Evolutionary conservation across 2,888 invertebrate species (phyloP).

Genomic region (Trisateles emortualis): DNA sequence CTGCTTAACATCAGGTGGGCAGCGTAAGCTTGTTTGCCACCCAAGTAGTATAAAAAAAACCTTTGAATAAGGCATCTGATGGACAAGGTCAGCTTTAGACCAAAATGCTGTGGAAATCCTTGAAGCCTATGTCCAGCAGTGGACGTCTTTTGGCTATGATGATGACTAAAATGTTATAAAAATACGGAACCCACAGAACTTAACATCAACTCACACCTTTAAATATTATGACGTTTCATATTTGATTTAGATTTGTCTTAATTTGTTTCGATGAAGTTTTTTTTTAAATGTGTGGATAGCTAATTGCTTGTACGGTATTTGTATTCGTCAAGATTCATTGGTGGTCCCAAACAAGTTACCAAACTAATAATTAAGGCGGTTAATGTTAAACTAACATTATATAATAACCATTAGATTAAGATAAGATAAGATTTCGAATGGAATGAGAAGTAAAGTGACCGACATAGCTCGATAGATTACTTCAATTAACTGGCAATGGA

Average conservation of each 20-base stretch:
- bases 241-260: conserved; percentile 36
- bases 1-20: too few relatives aligned
- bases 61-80: too few relatives aligned
- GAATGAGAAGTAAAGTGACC: too few relatives aligned
- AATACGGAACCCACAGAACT: neutral
- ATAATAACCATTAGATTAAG: conserved; percentile 11
- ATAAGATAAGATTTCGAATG: too few relatives aligned
- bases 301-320: conserved; percentile 36
- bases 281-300: conserved; percentile 25
- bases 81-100: too few relatives aligned
- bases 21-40: too few relatives aligned
- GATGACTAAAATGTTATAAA: neutral
- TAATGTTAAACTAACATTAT: conserved; percentile 10
- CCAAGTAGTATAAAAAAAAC: too few relatives aligned
- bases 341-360: conserved; percentile 34
- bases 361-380: conserved; percentile 14
- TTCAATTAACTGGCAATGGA: too few relatives aligned
- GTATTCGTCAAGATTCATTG: conserved; percentile 30
- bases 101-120: too few relatives aligned
- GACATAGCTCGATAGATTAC: too few relatives aligned
- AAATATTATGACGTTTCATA: conserved; percentile 22
- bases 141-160: too few relatives aligned
- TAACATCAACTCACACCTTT: neutral
- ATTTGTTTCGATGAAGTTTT: conserved; percentile 18
- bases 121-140: too few relatives aligned